A percentile compares a stretch with the other conserved stretches of the same genome.
phyloP scores from a whole-genome alignment of 2,797 vertebrate genomes.

The Lagodon rhomboides region DNA sequence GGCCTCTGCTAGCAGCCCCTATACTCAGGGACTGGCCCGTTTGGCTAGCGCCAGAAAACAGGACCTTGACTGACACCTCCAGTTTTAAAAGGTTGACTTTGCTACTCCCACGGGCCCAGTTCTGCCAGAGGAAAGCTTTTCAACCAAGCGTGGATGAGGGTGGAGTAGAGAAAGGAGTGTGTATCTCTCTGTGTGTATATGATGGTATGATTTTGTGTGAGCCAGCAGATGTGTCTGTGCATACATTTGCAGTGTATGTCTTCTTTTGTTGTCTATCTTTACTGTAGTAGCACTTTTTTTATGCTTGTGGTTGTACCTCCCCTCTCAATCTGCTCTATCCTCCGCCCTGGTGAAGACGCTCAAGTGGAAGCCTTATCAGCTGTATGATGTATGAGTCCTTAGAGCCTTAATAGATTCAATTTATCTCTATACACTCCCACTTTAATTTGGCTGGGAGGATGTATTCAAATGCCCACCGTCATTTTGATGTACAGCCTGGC shows the following conservation, averaged over 20 bases:
- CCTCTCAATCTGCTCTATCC: constrained; percentile 52
- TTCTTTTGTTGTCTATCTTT: constrained; percentile 54
- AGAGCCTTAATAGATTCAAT: constrained; percentile 84
- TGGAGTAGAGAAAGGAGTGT: constrained; percentile 51
- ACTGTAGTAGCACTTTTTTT: constrained; percentile 41
- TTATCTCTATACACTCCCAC: constrained; percentile 83
- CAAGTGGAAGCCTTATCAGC: constrained; percentile 80
- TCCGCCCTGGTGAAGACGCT: constrained; percentile 70
- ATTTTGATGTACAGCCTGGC: constrained; percentile 79
- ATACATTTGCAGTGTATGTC: constrained; percentile 40
- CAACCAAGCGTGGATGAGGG: constrained; percentile 70
- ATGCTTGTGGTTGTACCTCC: constrained; percentile 40
- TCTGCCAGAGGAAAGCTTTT: constrained; percentile 79
- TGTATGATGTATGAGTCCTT: constrained; percentile 83
- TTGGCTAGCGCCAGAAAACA: constrained; percentile 70
- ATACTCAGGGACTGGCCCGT: constrained; percentile 67
- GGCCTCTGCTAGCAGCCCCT: constrained; percentile 64
- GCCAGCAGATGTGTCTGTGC: constrained; percentile 38
- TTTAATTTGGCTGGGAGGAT: constrained; percentile 83
- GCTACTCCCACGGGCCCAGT: constrained; percentile 75
- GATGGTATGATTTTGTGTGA: constrained; percentile 36
- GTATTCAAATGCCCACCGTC: constrained; percentile 81
- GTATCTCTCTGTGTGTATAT: constrained; percentile 23
- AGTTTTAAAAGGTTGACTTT: constrained; percentile 84
- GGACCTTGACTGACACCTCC: constrained; percentile 81